These are phyloP conservation scores for Dusona sp. DNA, from an alignment of 2,888 invertebrate genomes.

Conservation along the genomic window DNA sequence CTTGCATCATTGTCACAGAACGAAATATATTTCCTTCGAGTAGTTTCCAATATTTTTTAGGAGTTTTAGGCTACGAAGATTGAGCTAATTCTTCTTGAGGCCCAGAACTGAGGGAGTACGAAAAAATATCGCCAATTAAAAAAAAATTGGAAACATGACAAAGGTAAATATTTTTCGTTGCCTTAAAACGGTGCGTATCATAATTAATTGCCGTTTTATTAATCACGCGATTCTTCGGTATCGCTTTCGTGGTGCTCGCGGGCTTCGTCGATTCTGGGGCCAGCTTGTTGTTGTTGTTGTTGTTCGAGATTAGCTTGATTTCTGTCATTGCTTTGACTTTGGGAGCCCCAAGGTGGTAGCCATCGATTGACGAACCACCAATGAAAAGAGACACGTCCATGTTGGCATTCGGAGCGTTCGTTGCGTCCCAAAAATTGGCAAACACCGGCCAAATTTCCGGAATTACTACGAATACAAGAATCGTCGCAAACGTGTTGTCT, in stretches of 20 bases:
- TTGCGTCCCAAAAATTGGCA: constrained; percentile 80
- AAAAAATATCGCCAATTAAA: not conserved
- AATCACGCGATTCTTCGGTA: constrained; percentile 78
- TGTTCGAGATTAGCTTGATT: constrained; percentile 68
- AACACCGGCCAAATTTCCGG: constrained; percentile 77
- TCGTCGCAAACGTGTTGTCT: constrained; percentile 84
- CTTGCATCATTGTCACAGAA: not conserved
- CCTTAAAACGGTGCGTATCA: not conserved
- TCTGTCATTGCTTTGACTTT: constrained; percentile 74
- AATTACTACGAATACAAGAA: constrained; percentile 85
- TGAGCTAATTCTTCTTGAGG: not conserved
- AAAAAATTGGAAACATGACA: not conserved
- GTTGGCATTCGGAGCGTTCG: constrained; percentile 80
- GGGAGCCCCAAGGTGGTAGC: constrained; percentile 88
- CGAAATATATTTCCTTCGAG: not conserved
- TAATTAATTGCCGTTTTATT: not conserved
- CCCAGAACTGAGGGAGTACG: not conserved
- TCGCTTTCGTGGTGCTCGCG: constrained; percentile 80
- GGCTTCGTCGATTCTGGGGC: constrained; percentile 73
- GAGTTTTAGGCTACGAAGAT: not conserved
- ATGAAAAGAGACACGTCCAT: constrained; percentile 87
- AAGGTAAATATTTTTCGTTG: not conserved
- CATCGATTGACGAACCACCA: constrained; percentile 89
- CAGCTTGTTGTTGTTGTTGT: constrained; percentile 6
- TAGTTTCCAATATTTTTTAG: not conserved